Base-by-base conservation (phyloP, 2,797 vertebrate genomes). In the Apogon hyalosoma region DNA sequence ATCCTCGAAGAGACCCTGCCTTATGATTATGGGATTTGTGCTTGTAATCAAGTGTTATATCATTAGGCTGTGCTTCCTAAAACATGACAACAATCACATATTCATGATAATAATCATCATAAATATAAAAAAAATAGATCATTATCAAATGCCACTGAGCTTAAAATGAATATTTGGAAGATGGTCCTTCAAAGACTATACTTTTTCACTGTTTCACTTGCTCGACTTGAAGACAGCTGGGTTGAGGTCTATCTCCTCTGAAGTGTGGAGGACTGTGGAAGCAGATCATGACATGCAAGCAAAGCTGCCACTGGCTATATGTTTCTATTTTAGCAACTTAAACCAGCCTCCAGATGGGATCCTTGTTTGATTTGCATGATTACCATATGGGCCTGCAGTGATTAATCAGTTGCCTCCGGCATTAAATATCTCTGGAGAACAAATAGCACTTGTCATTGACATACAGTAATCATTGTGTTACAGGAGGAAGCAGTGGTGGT, bases 291-390 rank as follows among this genome's bases (percentile, higher is more conserved):
- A 67, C 41, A 56, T 18, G 64, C 49, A 71, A 52, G 53, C 10
- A 60, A 83, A 63, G 43, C 28, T 49, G 70, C 80, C n/a, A n/a
- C 61, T 16, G 82, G 87, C 68, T 50, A 64, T 88, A 83, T 83
- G 66, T 78, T 81, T 70, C 62, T 65, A 41, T 76, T 77, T 79
- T 71, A 81, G 73, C 56, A 73, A 58, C 63, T 47, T 67, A 59
- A 82, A 69, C 69, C 68, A 64, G 53, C 55, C 63, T 84, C 77
- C 87, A 90, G 82, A 90, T 89, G 85, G 83, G 73, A 64, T 73
- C 63, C 53, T 65, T 33, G 31, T 33, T 33, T 33, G 31, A 33
- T 33, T 33, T 49, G 55, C 54, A 59, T 67, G 48, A 77, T 66
- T 60, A 73, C 84, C 81, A 82, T 80, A 82, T 85, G 84, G 82